Conservation (phyloP, 2,888 invertebrate species). For the Platycnemis pennipes region DNA sequence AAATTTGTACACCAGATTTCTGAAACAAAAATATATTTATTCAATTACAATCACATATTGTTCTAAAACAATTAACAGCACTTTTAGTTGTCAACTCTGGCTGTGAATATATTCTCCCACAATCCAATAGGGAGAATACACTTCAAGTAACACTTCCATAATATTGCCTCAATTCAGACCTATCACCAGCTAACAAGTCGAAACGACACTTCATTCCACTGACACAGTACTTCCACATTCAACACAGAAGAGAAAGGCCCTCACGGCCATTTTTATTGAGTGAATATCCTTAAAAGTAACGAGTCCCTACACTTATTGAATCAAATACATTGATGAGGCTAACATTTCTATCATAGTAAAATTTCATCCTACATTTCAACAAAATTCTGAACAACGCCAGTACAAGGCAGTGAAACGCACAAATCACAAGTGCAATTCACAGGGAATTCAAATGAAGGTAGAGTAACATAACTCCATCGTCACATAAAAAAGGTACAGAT, state of each 20-base stretch:
- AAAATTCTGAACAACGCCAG: background rate
- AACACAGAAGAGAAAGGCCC: constrained; percentile 45
- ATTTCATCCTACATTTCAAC: constrained; percentile 19
- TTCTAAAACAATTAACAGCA: constrained; percentile 69
- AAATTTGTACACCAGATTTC: constrained; percentile 8
- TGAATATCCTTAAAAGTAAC: constrained; percentile 53
- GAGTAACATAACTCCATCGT: background rate
- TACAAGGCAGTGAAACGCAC: background rate
- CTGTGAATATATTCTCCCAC: constrained; percentile 40
- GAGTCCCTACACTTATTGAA: constrained; percentile 53
- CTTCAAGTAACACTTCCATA: constrained; percentile 46
- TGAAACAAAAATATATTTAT: constrained; percentile 70
- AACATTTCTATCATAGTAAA: constrained; percentile 53
- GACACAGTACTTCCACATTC: constrained; percentile 53
- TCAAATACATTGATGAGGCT: constrained; percentile 42
- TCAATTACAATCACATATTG: constrained; percentile 70
- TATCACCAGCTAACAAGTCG: constrained; percentile 58
- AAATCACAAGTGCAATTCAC: constrained; percentile 5
- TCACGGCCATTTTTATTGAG: constrained; percentile 38
- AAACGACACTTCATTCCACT: constrained; percentile 49
- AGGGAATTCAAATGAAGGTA: background rate
- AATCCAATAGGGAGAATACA: constrained; percentile 37
- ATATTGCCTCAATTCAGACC: constrained; percentile 67
- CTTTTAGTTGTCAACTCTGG: constrained; percentile 69
- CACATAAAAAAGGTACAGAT: background rate